Percentiles rank a stretch among this genome's conserved stretches.
phyloP scores from a whole-genome alignment of 2,797 vertebrate species.

The Balearica regulorum region DNA sequence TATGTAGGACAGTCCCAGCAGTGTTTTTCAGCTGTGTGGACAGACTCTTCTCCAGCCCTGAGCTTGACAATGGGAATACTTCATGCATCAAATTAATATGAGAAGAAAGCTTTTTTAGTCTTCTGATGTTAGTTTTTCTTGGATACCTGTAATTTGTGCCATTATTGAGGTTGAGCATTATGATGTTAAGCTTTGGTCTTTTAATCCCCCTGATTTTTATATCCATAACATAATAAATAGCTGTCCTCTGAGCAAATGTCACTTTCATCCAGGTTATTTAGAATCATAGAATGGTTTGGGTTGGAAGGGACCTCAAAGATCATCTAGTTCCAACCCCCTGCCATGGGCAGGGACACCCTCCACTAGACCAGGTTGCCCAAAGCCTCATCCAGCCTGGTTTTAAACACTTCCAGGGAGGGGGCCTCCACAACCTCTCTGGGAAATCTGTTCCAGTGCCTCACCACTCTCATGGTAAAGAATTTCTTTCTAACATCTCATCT shows the following conservation, averaged over 20 bases:
- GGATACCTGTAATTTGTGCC: not conserved
- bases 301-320: too few species aligned
- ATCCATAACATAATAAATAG: not conserved
- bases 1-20: not conserved
- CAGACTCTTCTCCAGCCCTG: not conserved
- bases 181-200: not conserved
- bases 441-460: too few species aligned
- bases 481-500: too few species aligned
- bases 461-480: too few species aligned
- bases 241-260: slow-evolving; percentile 36
- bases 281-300: not conserved
- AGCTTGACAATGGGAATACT: not conserved
- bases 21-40: not conserved
- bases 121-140: not conserved
- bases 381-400: too few species aligned
- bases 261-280: not conserved
- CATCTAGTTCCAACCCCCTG: too few species aligned
- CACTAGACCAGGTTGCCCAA: too few species aligned
- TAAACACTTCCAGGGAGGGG: too few species aligned
- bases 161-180: not conserved
- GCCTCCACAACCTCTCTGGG: too few species aligned
- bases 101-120: not conserved
- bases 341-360: too few species aligned
- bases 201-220: not conserved
- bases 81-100: not conserved